These are phyloP conservation scores for Crotalus horridus DNA, from an alignment of 2,113 vertebrate genomes.

Conservation along the genomic window DNA sequence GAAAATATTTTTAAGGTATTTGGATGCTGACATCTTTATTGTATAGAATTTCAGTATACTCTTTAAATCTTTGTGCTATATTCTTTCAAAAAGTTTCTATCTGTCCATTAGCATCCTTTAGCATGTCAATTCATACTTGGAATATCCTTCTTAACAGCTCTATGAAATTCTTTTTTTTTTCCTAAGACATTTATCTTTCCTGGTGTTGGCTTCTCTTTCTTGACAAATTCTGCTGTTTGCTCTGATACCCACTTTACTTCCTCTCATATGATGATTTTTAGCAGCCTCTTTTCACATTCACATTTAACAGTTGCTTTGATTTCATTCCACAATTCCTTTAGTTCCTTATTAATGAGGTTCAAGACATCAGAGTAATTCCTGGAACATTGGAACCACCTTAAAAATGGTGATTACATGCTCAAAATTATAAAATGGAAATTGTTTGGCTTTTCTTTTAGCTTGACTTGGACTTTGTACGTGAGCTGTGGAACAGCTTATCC, in stretches of 20 bases:
- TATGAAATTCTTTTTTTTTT: neutral
- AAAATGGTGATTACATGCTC: neutral
- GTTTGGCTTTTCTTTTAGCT: neutral
- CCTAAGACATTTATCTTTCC: neutral
- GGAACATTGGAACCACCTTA: neutral
- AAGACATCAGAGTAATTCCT: neutral
- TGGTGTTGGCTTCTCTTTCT: neutral
- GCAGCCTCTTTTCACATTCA: neutral
- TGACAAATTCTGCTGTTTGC: neutral
- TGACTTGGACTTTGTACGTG: neutral
- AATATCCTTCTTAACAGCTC: neutral
- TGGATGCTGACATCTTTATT: neutral
- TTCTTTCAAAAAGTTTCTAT: neutral
- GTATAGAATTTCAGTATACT: neutral
- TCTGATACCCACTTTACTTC: neutral
- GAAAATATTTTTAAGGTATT: neutral
- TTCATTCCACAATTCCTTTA: neutral
- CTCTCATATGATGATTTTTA: neutral
- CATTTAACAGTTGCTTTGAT: neutral
- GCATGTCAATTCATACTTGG: neutral
- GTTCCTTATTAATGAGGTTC: neutral
- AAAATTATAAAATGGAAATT: neutral
- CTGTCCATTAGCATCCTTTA: neutral
- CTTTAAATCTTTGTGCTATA: neutral
- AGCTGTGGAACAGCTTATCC: neutral